Conservation (phyloP, 2,888 invertebrate species). For the Chromoteleia sp. region DNA sequence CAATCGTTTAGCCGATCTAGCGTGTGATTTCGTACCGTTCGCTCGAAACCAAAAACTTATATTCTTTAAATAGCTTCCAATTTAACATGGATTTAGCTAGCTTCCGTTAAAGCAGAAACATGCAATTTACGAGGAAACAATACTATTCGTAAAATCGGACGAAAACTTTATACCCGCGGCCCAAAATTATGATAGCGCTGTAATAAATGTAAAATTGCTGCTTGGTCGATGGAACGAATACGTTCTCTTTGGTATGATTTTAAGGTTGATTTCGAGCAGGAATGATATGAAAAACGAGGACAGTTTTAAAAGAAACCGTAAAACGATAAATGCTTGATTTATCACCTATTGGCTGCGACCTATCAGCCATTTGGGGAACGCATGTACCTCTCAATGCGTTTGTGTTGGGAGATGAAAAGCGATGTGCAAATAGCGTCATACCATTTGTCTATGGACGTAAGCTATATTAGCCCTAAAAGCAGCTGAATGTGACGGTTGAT, state of each 20-base stretch:
- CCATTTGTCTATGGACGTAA: slow-evolving; percentile 63
- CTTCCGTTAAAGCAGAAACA: too few relatives aligned
- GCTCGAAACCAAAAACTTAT: slow-evolving; percentile 21
- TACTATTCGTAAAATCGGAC: too few relatives aligned
- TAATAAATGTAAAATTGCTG: slow-evolving; percentile 20
- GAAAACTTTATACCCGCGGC: not conserved
- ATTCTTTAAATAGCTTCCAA: slow-evolving; percentile 15
- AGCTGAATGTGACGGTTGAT: slow-evolving; percentile 81
- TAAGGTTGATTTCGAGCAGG: not conserved
- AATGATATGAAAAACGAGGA: slow-evolving; percentile 21
- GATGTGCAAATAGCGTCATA: slow-evolving; percentile 66
- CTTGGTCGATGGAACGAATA: slow-evolving; percentile 10
- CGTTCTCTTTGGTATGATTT: not conserved
- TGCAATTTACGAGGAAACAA: too few relatives aligned
- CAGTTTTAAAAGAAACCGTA: slow-evolving; percentile 34
- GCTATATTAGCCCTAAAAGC: slow-evolving; percentile 72
- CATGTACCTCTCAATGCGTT: slow-evolving; percentile 60
- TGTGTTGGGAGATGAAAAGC: slow-evolving; percentile 63
- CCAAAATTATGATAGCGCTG: not conserved
- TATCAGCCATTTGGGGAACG: slow-evolving; percentile 65
- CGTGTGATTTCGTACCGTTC: slow-evolving; percentile 27
- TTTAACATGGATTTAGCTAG: slow-evolving; percentile 18
- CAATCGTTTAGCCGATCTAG: slow-evolving; percentile 38
- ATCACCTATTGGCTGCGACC: slow-evolving; percentile 55
- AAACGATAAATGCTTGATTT: slow-evolving; percentile 63